phyloP scores from a whole-genome alignment of 2,888 invertebrate genomes.

The Torymus texanus region DNA sequence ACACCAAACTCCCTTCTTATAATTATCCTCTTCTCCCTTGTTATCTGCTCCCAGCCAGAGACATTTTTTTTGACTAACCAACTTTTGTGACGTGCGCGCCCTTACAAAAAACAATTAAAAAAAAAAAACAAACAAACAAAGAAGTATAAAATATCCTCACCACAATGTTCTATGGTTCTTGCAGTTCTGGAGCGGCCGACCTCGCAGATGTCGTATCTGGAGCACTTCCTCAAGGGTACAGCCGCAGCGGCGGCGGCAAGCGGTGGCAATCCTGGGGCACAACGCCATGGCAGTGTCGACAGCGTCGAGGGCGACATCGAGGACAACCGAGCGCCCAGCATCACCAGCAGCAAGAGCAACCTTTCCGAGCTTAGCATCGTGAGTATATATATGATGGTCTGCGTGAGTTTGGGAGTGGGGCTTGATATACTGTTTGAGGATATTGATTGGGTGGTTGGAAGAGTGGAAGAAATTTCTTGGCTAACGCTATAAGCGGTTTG shows the following conservation, averaged over 20 bases:
- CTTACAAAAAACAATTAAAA: slow-evolving; percentile 1
- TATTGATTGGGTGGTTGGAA: too few relatives aligned
- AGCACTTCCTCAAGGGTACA: slow-evolving; percentile 91
- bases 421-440: too few relatives aligned
- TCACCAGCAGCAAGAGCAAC: slow-evolving; percentile 89
- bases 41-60: slow-evolving; percentile 11
- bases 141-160: background rate
- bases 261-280: too few relatives aligned
- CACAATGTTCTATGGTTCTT: slow-evolving; percentile 61
- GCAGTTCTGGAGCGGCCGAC: slow-evolving; percentile 91
- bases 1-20: background rate
- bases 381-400: slow-evolving; percentile 69
- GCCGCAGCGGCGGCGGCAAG: slow-evolving; percentile 68
- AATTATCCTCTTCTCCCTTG: slow-evolving; percentile 20
- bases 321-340: slow-evolving; percentile 85
- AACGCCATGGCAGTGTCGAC: slow-evolving; percentile 78
- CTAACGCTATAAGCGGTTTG: too few relatives aligned
- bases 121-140: background rate
- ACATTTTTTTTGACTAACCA: slow-evolving; percentile 43
- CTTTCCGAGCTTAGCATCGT: slow-evolving; percentile 89
- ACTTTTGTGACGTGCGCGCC: slow-evolving; percentile 31
- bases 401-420: too few relatives aligned
- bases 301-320: slow-evolving; percentile 86
- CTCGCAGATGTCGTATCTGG: slow-evolving; percentile 93
- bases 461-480: too few relatives aligned